Evolutionary conservation across 2,113 vertebrate species (phyloP), one percentile per base, ranked within the genome.

Genomic region (Toxotes jaculatrix): DNA sequence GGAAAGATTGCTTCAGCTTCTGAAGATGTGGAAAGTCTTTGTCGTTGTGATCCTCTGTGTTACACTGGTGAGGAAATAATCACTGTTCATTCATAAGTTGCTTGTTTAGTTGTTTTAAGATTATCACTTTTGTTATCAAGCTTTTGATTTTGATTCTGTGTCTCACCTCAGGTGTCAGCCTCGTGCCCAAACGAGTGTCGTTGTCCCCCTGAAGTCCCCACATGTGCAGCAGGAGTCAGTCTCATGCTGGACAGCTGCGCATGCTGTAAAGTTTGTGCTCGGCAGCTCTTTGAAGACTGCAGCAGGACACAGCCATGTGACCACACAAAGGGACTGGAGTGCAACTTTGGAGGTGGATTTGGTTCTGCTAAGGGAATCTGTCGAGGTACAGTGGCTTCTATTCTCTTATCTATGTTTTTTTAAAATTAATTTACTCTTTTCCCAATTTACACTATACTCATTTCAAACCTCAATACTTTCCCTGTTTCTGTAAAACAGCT

Each of bases 281-380:
- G 95, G 81, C 97, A 99, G 86, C 97, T 98, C 79, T 98, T 98
- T 85, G 97, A 99, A 63, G 97, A 99, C 94, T 99, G 97, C 93
- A 97, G 96, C 93, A 93, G 92, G 77, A 85, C 62, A 4, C 96
- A 95, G 84, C 97, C 97, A 4, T 98, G 98, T 77, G 98, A 99
- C 93, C 96, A 96, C 75, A 96, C 95, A 36, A 98, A 98, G 89
- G 97, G 98, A 27, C 95, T 99, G 84, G 97, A 98, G 95, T 98
- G 97, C 95, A 98, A 98, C 93, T 97, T 97, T 80, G 97, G 97
- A 77, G 96, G 97, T 80, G 96, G 95, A 84, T 87, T 93, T 75
- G 93, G 91, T 13, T 96, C 96, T 42, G 94, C 59, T 17, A 82
- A 95, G 74, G 97, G 98, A 86, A 97, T 99, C 94, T 99, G 98